Evolutionary conservation across 2,888 invertebrate species (phyloP), one percentile per base, ranked within the genome.

Genomic region (Chironomus tentans): DNA sequence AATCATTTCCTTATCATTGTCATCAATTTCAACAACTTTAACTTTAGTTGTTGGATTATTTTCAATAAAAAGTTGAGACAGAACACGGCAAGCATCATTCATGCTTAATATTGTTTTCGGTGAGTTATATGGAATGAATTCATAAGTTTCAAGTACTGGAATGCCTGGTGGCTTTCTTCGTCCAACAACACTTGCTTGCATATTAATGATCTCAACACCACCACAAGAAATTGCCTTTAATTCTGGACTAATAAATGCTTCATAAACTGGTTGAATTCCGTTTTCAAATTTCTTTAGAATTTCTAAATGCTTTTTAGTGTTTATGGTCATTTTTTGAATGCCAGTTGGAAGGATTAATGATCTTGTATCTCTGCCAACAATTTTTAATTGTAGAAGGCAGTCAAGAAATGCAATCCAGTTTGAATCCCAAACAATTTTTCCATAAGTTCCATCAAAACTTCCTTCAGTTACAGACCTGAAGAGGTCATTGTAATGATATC

Each of bases 341-440:
- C 91, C 87, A 0, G 92, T 93, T 0, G 95, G 94, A 0, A 94
- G 87, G 80, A 90, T 87, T 4, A 94, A 87, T 3, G 89, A 88
- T 46, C 92, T 87, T 0, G 89, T 88, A 78, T 90, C 89, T 76
- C 89, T 86, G 24, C 90, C 89, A 78, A 95, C 85, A 80, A 95
- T 91, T 56, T 89, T 88, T 82, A 93, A 93, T 85, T 97, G 97
- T 69, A 97, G 87, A 91, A 97, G 92, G 0, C 94, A 93, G 83
- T 97, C 97, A 82, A 96, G 88, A 84, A 91, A 96, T 15, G 94
- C 89, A 77, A 95, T 89, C 95, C 95, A 97, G 84, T 95, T 92
- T 79, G 89, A 89, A 77, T 87, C 87, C 95, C 95, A 97, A 77
- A 87, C 85, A 77, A 97, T 86, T 80, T 88, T 85, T 72, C 93